Conservation (phyloP, 1,140 invertebrate species). For the Zophobas atratus region DNA sequence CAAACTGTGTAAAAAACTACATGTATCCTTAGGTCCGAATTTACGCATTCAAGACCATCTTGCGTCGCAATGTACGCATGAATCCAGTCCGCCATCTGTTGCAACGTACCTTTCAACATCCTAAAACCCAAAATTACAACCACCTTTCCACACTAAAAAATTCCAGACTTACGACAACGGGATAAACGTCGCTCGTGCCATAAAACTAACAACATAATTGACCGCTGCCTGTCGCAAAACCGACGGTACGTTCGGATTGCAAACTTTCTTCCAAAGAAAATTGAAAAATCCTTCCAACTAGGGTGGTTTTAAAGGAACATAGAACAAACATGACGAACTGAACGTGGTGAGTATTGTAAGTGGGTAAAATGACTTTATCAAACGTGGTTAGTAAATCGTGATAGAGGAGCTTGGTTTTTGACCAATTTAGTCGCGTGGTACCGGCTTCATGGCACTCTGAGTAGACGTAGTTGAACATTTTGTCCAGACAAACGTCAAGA, state of each 20-base stretch:
- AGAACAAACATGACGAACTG: slow-evolving; percentile 88
- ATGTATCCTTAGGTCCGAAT: slow-evolving; percentile 78
- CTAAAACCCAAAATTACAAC: slow-evolving; percentile 67
- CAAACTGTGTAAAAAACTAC: slow-evolving; percentile 91
- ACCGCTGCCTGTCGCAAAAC: slow-evolving; percentile 80
- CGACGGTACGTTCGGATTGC: slow-evolving; percentile 75
- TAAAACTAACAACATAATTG: slow-evolving; percentile 83
- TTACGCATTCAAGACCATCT: slow-evolving; percentile 69
- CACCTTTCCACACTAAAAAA: background rate
- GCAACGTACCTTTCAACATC: slow-evolving; percentile 75
- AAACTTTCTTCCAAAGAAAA: slow-evolving; percentile 84
- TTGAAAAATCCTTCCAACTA: slow-evolving; percentile 81
- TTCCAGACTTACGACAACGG: slow-evolving; percentile 74
- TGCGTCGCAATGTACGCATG: slow-evolving; percentile 81
- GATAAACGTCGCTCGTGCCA: slow-evolving; percentile 80
- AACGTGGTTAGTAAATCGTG: slow-evolving; percentile 76
- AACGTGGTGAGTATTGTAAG: slow-evolving; percentile 81
- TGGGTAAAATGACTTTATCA: slow-evolving; percentile 81
- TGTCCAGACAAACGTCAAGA: slow-evolving; percentile 77
- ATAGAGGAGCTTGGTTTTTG: slow-evolving; percentile 68
- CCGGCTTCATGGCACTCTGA: slow-evolving; percentile 67
- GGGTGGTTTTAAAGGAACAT: slow-evolving; percentile 77
- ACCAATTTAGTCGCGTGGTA: slow-evolving; percentile 66
- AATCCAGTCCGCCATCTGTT: slow-evolving; percentile 80
- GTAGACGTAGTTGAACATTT: slow-evolving; percentile 75